Conservation (phyloP, 1,140 invertebrate genomes). For the Babylonia areolata region DNA sequence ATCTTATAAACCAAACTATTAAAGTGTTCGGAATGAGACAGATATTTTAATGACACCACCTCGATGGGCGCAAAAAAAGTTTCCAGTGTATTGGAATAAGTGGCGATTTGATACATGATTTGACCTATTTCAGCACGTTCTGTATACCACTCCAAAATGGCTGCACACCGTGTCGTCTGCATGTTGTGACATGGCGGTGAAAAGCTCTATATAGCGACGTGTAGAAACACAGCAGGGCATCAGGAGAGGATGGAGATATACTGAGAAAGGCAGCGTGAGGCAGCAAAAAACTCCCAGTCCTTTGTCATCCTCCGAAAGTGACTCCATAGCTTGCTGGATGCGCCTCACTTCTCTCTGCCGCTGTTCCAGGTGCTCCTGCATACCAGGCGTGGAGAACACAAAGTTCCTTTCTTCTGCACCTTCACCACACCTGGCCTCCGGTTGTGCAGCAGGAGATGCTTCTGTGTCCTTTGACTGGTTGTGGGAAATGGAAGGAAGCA, state of each 20-base stretch:
- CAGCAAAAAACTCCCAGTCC: constrained; percentile 25
- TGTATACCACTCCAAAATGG: too few species aligned
- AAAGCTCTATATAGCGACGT: too few species aligned
- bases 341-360: not conserved
- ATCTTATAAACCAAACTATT: too few species aligned
- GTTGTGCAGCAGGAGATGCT: not conserved
- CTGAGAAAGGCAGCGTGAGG: constrained; percentile 17
- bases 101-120: too few species aligned
- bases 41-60: too few species aligned
- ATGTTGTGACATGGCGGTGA: too few species aligned
- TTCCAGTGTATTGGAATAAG: too few species aligned
- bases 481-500: not conserved
- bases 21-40: too few species aligned
- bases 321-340: not conserved
- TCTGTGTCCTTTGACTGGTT: not conserved
- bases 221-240: too few species aligned
- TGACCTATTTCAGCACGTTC: too few species aligned
- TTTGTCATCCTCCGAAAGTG: constrained; percentile 11
- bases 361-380: constrained; percentile 16
- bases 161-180: too few species aligned
- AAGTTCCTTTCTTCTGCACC: not conserved
- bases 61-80: too few species aligned
- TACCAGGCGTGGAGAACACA: not conserved
- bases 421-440: not conserved
- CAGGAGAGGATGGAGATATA: not conserved